Percentiles rank a stretch among this genome's conserved stretches.
Conservation (phyloP, 1,140 invertebrate species). For the Rhyzopertha dominica region DNA sequence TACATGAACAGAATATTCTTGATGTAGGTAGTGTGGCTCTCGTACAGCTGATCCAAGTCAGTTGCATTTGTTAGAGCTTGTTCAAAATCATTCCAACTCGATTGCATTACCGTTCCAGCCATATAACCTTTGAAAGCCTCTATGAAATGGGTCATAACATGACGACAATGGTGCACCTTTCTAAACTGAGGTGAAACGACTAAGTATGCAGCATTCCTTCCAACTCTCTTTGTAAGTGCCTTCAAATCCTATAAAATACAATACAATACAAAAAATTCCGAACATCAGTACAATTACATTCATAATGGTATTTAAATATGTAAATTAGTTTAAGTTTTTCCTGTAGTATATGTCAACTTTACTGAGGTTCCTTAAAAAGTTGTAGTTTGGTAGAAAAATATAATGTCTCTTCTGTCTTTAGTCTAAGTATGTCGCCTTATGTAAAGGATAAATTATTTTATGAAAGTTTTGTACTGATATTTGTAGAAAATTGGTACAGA, state of each 20-base stretch:
- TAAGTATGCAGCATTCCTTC: constrained; percentile 44
- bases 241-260: constrained; percentile 47
- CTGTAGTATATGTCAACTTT: no score
- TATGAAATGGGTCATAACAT: constrained; percentile 68
- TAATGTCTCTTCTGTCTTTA: no score
- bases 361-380: no score
- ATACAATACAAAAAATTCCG: background rate
- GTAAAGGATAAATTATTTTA: no score
- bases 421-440: no score
- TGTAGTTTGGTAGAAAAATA: no score
- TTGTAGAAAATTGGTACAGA: no score
- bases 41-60: constrained; percentile 64
- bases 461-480: no score
- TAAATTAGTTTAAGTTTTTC: no score
- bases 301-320: no score
- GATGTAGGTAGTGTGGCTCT: constrained; percentile 62
- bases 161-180: constrained; percentile 59
- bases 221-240: constrained; percentile 46
- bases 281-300: constrained; percentile 2
- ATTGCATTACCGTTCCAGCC: constrained; percentile 62
- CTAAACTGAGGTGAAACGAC: constrained; percentile 55
- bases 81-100: constrained; percentile 66
- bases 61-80: constrained; percentile 56
- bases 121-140: constrained; percentile 67
- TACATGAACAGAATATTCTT: constrained; percentile 62